These are phyloP conservation scores for Phymorhynchus buccinoides DNA, from an alignment of 1,140 invertebrate species.

Conservation along the genomic window DNA sequence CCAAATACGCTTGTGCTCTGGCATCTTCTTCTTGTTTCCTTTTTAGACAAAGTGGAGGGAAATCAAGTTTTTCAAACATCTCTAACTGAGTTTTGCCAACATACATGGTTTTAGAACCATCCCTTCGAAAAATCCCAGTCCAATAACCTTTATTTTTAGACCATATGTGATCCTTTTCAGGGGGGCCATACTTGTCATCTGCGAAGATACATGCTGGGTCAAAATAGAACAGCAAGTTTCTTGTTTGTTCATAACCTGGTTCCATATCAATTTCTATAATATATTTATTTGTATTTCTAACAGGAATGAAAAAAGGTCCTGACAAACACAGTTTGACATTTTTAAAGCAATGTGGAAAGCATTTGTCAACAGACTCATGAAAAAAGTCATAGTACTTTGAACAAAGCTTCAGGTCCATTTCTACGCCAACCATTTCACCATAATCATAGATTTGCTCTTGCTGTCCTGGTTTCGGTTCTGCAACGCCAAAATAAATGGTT, in stretches of 20 bases:
- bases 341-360: not conserved
- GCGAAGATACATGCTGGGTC: not conserved
- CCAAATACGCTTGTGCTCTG: not conserved
- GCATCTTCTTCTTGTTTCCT: not conserved
- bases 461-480: not conserved
- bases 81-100: not conserved
- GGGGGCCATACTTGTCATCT: not conserved
- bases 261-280: not conserved
- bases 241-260: not conserved
- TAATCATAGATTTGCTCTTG: not conserved
- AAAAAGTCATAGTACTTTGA: not conserved
- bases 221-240: not conserved
- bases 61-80: not conserved
- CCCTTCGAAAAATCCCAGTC: not conserved
- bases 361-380: not conserved
- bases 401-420: not conserved
- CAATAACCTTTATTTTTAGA: not conserved
- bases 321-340: not conserved
- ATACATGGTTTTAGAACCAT: not conserved
- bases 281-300: not conserved
- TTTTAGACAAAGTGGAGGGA: not conserved
- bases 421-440: not conserved
- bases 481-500: not conserved
- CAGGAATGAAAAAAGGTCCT: not conserved
- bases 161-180: not conserved